Evolutionary conservation across 1,140 invertebrate genomes (phyloP), one percentile per base, ranked within the genome.

Genomic region (Tetraneura akinire): DNA sequence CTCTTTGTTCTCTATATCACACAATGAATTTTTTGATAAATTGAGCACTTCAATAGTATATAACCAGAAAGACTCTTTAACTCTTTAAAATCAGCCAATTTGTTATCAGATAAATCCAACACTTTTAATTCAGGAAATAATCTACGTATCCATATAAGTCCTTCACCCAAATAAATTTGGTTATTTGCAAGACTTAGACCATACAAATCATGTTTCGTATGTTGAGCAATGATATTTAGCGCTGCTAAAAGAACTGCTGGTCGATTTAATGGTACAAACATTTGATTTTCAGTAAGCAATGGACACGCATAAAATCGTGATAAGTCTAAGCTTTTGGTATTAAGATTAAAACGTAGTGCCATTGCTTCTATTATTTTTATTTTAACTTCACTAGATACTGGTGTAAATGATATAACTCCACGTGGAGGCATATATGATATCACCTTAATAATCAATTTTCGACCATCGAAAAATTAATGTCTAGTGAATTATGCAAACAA

Each of bases 221-320:
- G 32, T 42, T 66, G 62, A 18, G 62, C 62, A 18, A 42, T 16
- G 1, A 66, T 37, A 16, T 66, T 66, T n/a, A 66, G 16, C 42
- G 62, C 32, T 42, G 62, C 29, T 18, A 66, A 42, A 18, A 66
- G 62, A 66, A 66, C 26, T 37, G 62, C 32, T 66, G 62, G 62
- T 16, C 32, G 62, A 66, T 66, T 66, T 42, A 66, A n/a, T 42
- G 62, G 62, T 23, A 66, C 62, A 66, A 66, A 66, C 62, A 66
- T 16, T 42, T 66, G 62, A 42, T 66, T 66, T 18, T 66, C 62
- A n/a, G 18, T 42, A 42, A 66, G 42, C 1, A 66, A 32, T 66
- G 26, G 14, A 42, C 62, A 37, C 1, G 32, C 4, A 42, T 66
- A 32, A 42, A 66, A 66, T 2, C 14, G 13, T 16, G 62, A 66